phyloP scores from a whole-genome alignment of 2,797 vertebrate species.

The Gastrophryne carolinensis region DNA sequence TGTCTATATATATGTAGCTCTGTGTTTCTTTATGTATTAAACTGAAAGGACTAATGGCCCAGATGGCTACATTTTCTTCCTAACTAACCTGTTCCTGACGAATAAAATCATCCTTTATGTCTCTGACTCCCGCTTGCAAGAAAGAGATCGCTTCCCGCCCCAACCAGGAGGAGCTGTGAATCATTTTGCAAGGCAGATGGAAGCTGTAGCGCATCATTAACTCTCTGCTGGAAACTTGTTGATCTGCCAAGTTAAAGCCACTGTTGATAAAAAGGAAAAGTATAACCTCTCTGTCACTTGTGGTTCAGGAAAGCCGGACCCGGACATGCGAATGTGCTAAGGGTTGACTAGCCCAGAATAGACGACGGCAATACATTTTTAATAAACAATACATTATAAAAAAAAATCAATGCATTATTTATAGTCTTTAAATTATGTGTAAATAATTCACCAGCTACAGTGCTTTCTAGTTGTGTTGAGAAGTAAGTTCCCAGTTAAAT shows the following conservation, averaged over 20 bases:
- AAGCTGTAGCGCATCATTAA: constrained; percentile 2
- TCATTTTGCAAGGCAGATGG: constrained; percentile 36
- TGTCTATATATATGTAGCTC: too few relatives aligned
- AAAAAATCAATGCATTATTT: background rate
- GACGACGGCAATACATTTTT: background rate
- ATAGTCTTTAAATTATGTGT: background rate
- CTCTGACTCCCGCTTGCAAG: background rate
- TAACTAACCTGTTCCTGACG: background rate
- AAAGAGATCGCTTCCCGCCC: background rate
- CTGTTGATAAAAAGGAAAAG: background rate
- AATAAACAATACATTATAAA: background rate
- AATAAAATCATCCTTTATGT: background rate
- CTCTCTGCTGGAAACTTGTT: constrained; percentile 2
- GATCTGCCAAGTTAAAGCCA: constrained; percentile 41
- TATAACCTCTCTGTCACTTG: background rate
- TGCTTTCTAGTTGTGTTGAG: background rate
- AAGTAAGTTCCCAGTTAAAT: too few relatives aligned
- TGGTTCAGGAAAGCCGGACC: background rate
- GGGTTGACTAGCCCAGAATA: background rate
- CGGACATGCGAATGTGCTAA: background rate
- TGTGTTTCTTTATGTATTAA: too few relatives aligned
- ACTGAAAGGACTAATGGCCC: too few relatives aligned
- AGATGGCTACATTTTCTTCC: too few relatives aligned
- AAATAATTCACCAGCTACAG: background rate
- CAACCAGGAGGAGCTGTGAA: constrained; percentile 8